A percentile compares a stretch with the other conserved stretches of the same genome.
Conservation (phyloP, 2,113 vertebrate genomes). For the Typhlomys cinereus region DNA sequence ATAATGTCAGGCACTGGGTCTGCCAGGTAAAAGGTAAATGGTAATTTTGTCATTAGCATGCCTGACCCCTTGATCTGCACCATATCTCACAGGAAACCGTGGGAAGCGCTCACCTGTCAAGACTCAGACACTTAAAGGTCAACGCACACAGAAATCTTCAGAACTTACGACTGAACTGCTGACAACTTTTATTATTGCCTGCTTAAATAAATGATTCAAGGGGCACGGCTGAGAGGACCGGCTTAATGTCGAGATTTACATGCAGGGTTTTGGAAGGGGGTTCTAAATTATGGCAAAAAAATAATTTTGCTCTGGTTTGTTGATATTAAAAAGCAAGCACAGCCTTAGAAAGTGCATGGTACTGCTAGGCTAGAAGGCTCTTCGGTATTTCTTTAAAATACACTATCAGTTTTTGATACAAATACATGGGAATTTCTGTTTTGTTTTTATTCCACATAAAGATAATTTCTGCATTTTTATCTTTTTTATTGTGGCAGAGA, state of each 20-base stretch:
- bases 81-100: slow-evolving; percentile 84
- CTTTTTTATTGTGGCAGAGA: neutral
- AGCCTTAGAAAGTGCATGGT: neutral
- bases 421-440: neutral
- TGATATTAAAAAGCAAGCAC: neutral
- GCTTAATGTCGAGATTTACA: slow-evolving; percentile 82
- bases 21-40: slow-evolving; percentile 88
- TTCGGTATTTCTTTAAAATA: neutral
- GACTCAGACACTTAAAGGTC: slow-evolving; percentile 87
- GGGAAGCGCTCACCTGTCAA: slow-evolving; percentile 85
- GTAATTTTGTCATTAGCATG: slow-evolving; percentile 91
- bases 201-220: slow-evolving; percentile 90
- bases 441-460: neutral
- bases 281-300: slow-evolving; percentile 58
- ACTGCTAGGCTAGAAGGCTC: neutral
- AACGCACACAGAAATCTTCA: slow-evolving; percentile 85
- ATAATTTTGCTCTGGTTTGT: neutral
- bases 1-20: slow-evolving; percentile 86
- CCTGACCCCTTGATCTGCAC: slow-evolving; percentile 85
- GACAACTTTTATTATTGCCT: slow-evolving; percentile 88
- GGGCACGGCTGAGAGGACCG: slow-evolving; percentile 76
- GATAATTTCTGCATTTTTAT: neutral
- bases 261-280: slow-evolving; percentile 57
- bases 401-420: neutral
- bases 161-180: slow-evolving; percentile 85